Evolutionary conservation across 1,140 invertebrate species (phyloP).

Genomic region (Achatina immaculata): DNA sequence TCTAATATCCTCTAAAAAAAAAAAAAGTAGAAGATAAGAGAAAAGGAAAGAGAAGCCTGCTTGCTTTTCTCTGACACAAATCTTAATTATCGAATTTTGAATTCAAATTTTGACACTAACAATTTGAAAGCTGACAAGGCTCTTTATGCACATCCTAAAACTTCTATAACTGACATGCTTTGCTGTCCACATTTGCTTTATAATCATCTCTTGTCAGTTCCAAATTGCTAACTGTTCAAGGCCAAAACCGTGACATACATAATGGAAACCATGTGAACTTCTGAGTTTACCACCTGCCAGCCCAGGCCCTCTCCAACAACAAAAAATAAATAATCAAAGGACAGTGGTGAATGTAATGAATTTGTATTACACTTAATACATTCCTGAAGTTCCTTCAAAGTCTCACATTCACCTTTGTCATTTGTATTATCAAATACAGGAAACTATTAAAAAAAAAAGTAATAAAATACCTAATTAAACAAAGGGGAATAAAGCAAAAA

Average conservation of each 20-base stretch:
- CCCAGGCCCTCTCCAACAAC: constrained; percentile 52
- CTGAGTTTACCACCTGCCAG: constrained; percentile 50
- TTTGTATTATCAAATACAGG: constrained; percentile 6
- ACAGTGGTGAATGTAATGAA: neutral
- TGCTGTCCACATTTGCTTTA: neutral
- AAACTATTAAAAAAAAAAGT: too few species aligned
- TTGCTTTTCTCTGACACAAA: constrained; percentile 8
- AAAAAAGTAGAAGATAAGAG: neutral
- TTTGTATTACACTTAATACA: neutral
- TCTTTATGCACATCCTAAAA: constrained; percentile 37
- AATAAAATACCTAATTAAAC: too few species aligned
- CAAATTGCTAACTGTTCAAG: constrained; percentile 31
- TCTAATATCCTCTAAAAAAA: neutral
- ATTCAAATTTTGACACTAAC: constrained; percentile 18
- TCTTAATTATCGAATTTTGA: neutral
- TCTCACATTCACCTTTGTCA: neutral
- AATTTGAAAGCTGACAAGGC: constrained; percentile 36
- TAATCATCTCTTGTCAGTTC: constrained; percentile 27
- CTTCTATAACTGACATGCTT: neutral
- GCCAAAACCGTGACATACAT: constrained; percentile 17
- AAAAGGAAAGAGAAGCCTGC: constrained; percentile 3
- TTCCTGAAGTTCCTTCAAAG: neutral
- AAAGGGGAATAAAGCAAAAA: too few species aligned
- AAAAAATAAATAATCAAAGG: constrained; percentile 9
- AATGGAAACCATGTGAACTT: constrained; percentile 45